Evolutionary conservation across 2,888 invertebrate genomes (phyloP).

Genomic region (Resseliella maxima): DNA sequence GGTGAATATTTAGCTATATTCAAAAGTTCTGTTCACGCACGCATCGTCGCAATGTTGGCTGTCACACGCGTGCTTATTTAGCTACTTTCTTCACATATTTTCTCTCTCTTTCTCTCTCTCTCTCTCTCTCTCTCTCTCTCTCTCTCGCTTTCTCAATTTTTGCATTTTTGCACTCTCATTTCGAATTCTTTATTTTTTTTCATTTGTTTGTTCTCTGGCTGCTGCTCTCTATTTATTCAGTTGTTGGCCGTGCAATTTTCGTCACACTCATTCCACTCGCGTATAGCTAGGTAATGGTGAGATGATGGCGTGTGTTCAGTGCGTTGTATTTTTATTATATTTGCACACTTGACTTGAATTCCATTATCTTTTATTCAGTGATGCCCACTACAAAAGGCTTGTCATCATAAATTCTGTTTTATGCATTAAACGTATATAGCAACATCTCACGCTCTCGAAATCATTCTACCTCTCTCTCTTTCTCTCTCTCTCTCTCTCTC

Average conservation of each 20-base stretch:
- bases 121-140: neutral
- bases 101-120: neutral
- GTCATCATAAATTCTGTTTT: constrained; percentile 53
- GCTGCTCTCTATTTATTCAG: neutral
- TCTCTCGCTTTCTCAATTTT: neutral
- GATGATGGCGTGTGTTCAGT: constrained; percentile 14
- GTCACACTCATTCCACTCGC: neutral
- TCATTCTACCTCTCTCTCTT: no score
- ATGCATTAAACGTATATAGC: constrained; percentile 36
- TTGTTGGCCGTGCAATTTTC: neutral
- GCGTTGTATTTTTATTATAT: constrained; percentile 23
- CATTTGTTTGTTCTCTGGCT: neutral
- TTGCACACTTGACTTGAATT: constrained; percentile 55
- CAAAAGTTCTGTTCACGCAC: constrained; percentile 37
- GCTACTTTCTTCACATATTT: constrained; percentile 1
- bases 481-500: no score
- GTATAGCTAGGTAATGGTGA: constrained; percentile 9
- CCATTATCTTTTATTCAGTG: constrained; percentile 35
- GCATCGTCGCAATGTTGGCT: constrained; percentile 41
- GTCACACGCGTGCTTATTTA: constrained; percentile 48
- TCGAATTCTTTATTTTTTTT: neutral
- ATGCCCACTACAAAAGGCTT: constrained; percentile 51
- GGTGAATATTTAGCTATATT: neutral
- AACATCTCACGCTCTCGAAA: neutral
- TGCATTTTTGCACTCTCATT: no score